Base-by-base conservation (phyloP, 2,797 vertebrate genomes). In the Carcharodon carcharias region DNA sequence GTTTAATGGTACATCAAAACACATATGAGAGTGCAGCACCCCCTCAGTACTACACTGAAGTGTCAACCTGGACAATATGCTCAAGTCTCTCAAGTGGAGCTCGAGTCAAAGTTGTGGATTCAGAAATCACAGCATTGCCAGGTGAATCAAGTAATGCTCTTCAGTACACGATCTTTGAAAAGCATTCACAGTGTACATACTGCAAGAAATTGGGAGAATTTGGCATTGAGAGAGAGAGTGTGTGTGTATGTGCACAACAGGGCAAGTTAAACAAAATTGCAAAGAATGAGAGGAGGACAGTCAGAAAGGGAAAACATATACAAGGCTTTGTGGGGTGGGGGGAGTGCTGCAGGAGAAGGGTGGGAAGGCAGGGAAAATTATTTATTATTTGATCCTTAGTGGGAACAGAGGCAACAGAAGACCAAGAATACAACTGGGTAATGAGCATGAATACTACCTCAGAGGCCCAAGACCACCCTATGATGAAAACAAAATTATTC, bases 81-180 rank as follows among this genome's bases (percentile, higher is more conserved):
- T n/a, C 96, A 88, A 26, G 14, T 18, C 89, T n/a, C 58, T 96
- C 35, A n/a, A 80, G 92, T 85, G 69, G 28, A 26, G 77, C 96
- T 65, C n/a, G 35, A 95, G 89, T 26, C 95, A 58, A 21, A 3
- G 3, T 26, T 67, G 40, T 45, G 21, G 91, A 40, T 6, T 45
- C 61, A 4, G n/a, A 63, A 16, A 16, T 23, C 16, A 93, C 8
- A 28, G n/a, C 31, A 16, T n/a, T 93, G n/a, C n/a, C 3, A n/a
- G 31, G 16, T 87, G 95, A 69, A 35, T 96, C 35, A 85, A 85
- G 9, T 92, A 5, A 92, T 0, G 63, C 12, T 61, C 6, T n/a
- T 63, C 31, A 61, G 16, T n/a, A 92, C 18, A n/a, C 6, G 58
- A 61, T 89, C 87, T 31, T 58, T 26, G 87, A 28, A 63, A n/a